Conservation (phyloP, 1,140 invertebrate species). For the Drosophila sturtevanti region DNA sequence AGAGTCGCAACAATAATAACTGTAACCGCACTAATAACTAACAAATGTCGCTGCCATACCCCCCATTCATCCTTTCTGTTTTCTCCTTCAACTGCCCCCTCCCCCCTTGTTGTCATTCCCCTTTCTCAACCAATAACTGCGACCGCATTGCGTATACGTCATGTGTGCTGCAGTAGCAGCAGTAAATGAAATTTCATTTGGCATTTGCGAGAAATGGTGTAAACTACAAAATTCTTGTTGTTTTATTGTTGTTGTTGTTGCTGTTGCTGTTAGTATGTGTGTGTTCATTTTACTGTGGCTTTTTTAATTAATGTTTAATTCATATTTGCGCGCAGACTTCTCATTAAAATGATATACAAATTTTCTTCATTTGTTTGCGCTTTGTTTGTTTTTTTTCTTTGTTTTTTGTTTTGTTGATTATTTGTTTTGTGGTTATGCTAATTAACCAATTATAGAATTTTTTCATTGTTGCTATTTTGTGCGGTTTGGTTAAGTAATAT, state of each 20-base stretch:
- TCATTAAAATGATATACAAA: conserved; percentile 17
- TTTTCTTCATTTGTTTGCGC: conserved; percentile 3
- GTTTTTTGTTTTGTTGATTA: neutral
- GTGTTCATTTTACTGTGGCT: conserved; percentile 36
- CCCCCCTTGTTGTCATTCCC: neutral
- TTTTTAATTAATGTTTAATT: conserved; percentile 64
- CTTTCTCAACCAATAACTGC: conserved; percentile 60
- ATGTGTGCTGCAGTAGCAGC: conserved; percentile 51
- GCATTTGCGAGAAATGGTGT: conserved; percentile 8
- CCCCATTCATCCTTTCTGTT: neutral
- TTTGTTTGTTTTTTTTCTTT: neutral
- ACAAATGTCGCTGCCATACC: conserved; percentile 24
- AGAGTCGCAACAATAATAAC: conserved; percentile 61
- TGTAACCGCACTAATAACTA: conserved; percentile 73
- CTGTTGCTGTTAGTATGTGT: neutral
- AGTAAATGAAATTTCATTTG: conserved; percentile 41
- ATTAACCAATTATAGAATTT: conserved; percentile 4
- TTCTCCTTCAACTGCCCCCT: neutral
- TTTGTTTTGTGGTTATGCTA: conserved; percentile 7
- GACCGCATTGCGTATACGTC: conserved; percentile 74
- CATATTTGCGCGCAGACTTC: conserved; percentile 8
- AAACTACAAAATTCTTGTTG: conserved; percentile 55
- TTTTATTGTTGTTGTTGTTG: conserved; percentile 63
- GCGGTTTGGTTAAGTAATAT: neutral
- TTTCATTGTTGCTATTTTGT: neutral